Percentiles rank a stretch among this genome's conserved stretches.
Evolutionary conservation across 2,113 vertebrate genomes (phyloP).

Genomic region (Nothocercus julius): DNA sequence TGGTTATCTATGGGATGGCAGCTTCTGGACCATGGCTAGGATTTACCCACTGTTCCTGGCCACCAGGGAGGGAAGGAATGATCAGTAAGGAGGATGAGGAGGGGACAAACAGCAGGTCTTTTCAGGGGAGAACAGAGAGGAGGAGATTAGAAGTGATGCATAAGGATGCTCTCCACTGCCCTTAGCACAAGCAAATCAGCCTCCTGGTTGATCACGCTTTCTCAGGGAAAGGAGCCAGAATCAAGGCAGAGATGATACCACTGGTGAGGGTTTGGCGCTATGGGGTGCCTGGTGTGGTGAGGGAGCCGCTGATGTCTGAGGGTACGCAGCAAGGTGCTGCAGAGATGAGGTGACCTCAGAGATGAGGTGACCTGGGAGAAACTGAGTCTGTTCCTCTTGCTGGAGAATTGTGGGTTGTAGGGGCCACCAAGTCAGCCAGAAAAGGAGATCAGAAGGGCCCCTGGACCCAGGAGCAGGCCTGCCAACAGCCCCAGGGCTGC

Average conservation of each 20-base stretch:
- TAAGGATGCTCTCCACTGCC: neutral
- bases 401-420: neutral
- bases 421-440: neutral
- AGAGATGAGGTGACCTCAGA: neutral
- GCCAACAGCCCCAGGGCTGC: neutral
- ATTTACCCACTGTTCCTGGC: neutral
- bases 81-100: neutral
- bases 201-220: neutral
- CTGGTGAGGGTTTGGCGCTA: neutral
- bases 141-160: neutral
- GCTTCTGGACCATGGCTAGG: neutral
- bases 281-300: neutral
- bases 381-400: neutral
- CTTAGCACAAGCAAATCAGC: neutral
- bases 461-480: neutral
- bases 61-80: neutral
- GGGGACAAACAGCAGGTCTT: neutral
- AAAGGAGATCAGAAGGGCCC: neutral
- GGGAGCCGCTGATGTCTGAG: neutral
- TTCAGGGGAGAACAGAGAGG: neutral
- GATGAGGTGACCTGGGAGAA: neutral
- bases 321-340: neutral
- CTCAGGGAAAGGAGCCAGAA: neutral
- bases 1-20: neutral
- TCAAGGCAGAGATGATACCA: neutral